Conservation (phyloP, 2,888 invertebrate genomes). For the Macroteleia sp. region DNA sequence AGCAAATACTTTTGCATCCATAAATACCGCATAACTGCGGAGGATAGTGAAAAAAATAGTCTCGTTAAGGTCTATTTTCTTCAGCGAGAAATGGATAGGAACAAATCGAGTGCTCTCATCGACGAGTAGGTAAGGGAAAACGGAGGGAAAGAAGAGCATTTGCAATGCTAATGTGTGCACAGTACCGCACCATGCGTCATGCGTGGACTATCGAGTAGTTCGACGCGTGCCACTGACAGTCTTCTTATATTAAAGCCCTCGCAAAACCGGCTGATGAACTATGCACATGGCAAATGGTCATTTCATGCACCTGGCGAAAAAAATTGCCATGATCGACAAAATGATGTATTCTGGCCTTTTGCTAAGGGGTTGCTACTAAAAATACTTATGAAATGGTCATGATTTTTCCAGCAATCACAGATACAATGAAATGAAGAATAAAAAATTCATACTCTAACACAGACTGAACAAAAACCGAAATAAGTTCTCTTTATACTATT, state of each 20-base stretch:
- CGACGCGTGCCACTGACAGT: slow-evolving; percentile 64
- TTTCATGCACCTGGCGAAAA: slow-evolving; percentile 52
- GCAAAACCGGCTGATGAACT: slow-evolving; percentile 53
- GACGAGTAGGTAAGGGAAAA: slow-evolving; percentile 52
- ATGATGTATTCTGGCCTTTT: slow-evolving; percentile 41
- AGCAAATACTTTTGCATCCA: slow-evolving; percentile 56
- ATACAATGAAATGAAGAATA: too few species aligned
- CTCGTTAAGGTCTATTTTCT: slow-evolving; percentile 62
- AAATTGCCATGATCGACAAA: slow-evolving; percentile 39
- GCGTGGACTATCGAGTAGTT: slow-evolving; percentile 64
- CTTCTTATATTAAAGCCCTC: slow-evolving; percentile 62
- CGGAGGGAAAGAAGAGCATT: slow-evolving; percentile 63
- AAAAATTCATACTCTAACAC: too few species aligned
- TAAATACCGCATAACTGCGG: slow-evolving; percentile 53
- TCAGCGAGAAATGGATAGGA: slow-evolving; percentile 60
- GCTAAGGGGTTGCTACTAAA: slow-evolving; percentile 16
- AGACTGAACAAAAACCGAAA: too few species aligned
- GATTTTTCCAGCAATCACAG: too few species aligned
- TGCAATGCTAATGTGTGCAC: slow-evolving; percentile 63
- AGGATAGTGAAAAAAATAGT: slow-evolving; percentile 50
- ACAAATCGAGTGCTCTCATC: slow-evolving; percentile 63
- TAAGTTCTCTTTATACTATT: too few species aligned
- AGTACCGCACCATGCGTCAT: slow-evolving; percentile 64
- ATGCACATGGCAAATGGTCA: slow-evolving; percentile 58
- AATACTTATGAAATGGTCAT: slow-evolving; percentile 24